A percentile compares a stretch with the other conserved stretches of the same genome.
Evolutionary conservation across 2,797 vertebrate genomes (phyloP).

Genomic region (Chromobotia macracanthus): DNA sequence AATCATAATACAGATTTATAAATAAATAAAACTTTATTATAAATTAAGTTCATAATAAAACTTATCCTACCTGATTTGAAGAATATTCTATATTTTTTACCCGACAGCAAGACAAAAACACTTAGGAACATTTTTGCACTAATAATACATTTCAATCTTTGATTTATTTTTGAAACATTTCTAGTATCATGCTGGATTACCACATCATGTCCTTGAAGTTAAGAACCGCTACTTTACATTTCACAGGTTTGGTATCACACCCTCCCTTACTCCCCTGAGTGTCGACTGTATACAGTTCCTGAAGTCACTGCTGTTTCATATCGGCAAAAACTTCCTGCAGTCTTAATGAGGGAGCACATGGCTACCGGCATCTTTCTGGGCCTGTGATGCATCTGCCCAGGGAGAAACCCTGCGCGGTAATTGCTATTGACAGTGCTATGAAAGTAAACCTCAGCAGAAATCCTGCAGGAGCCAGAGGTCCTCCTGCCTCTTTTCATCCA

Average conservation of each 20-base stretch:
- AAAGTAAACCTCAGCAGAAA: conserved; percentile 66
- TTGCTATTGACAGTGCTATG: conserved; percentile 77
- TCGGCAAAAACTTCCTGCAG: conserved; percentile 51
- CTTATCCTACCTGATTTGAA: too few relatives aligned
- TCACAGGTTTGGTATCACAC: conserved; percentile 5
- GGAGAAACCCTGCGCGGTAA: conserved; percentile 72
- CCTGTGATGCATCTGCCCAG: conserved; percentile 65
- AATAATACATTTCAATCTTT: too few relatives aligned
- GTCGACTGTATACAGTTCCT: conserved; percentile 15
- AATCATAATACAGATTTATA: too few relatives aligned
- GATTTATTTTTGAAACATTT: too few relatives aligned
- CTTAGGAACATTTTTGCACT: too few relatives aligned
- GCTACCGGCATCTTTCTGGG: conserved; percentile 61
- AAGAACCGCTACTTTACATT: background rate
- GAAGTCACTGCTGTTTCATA: conserved; percentile 61
- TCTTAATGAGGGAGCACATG: conserved; percentile 55
- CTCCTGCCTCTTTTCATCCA: conserved; percentile 47
- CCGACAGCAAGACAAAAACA: too few relatives aligned
- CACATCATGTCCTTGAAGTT: background rate
- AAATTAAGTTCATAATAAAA: too few relatives aligned
- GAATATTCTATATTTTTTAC: too few relatives aligned
- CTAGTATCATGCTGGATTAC: too few relatives aligned
- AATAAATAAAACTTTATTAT: too few relatives aligned
- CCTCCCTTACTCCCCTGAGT: background rate
- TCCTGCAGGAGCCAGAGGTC: conserved; percentile 57